Percentiles rank a stretch among this genome's conserved stretches.
phyloP scores from a whole-genome alignment of 2,888 invertebrate genomes.

The Lithophane leautieri region DNA sequence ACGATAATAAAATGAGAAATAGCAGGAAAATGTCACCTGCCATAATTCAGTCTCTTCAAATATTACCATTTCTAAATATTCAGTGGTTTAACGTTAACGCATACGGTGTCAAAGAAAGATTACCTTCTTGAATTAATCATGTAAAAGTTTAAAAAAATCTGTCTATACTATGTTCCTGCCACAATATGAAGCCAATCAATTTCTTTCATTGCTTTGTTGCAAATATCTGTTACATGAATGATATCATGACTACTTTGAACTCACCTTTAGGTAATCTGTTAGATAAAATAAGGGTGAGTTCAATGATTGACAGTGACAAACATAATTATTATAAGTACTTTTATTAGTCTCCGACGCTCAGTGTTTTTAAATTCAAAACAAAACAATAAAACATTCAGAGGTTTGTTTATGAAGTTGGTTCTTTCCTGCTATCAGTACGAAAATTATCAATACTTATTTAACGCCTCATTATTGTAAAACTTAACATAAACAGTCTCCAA shows the following conservation, averaged over 20 bases:
- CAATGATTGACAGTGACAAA: no score
- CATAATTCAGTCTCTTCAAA: neutral
- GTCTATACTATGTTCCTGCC: neutral
- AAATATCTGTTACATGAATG: neutral
- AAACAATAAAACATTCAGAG: neutral
- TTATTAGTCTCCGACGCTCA: neutral
- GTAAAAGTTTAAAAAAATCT: neutral
- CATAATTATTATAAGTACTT: neutral
- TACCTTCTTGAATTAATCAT: slow-evolving; percentile 12
- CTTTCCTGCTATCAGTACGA: slow-evolving; percentile 20
- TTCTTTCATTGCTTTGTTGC: neutral
- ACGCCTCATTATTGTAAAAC: neutral
- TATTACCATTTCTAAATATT: slow-evolving; percentile 42
- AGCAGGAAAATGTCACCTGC: slow-evolving; percentile 13
- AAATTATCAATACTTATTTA: neutral
- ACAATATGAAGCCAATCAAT: neutral
- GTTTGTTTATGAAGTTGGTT: neutral
- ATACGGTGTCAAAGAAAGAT: slow-evolving; percentile 16
- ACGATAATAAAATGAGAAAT: slow-evolving; percentile 6
- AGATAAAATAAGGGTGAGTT: neutral
- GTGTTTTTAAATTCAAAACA: neutral
- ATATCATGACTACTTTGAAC: neutral
- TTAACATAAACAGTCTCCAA: neutral
- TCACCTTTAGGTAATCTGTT: neutral
- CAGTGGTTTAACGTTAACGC: slow-evolving; percentile 7